A percentile compares a stretch with the other conserved stretches of the same genome.
These are phyloP conservation scores for Pampus argenteus DNA, from an alignment of 2,797 vertebrate genomes.

Conservation along the genomic window DNA sequence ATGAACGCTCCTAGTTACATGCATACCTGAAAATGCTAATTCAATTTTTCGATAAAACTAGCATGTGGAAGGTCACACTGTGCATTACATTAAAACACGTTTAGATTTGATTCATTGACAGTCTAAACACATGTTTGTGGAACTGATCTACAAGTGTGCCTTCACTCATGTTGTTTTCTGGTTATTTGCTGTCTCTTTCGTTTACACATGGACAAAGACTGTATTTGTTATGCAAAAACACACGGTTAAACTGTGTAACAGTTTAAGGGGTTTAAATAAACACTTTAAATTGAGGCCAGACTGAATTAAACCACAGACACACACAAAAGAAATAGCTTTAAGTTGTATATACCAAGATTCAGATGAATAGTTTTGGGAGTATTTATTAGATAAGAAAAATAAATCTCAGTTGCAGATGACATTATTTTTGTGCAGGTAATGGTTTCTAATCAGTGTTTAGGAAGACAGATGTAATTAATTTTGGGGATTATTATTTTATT, in stretches of 20 bases:
- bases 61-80: neutral
- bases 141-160: conserved; percentile 5
- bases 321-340: neutral
- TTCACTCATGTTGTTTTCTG: conserved; percentile 5
- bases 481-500: neutral
- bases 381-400: neutral
- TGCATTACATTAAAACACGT: neutral
- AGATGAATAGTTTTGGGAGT: neutral
- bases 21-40: neutral
- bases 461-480: neutral
- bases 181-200: neutral
- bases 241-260: neutral
- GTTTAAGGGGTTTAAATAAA: neutral
- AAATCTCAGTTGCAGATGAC: neutral
- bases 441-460: neutral
- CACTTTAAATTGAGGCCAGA: neutral
- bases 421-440: neutral
- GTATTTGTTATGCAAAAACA: neutral
- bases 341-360: neutral
- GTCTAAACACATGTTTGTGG: neutral
- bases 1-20: neutral
- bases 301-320: neutral
- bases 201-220: neutral
- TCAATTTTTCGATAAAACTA: neutral
- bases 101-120: neutral